Conservation (phyloP, 2,797 vertebrate species). For the Momotus momota region DNA sequence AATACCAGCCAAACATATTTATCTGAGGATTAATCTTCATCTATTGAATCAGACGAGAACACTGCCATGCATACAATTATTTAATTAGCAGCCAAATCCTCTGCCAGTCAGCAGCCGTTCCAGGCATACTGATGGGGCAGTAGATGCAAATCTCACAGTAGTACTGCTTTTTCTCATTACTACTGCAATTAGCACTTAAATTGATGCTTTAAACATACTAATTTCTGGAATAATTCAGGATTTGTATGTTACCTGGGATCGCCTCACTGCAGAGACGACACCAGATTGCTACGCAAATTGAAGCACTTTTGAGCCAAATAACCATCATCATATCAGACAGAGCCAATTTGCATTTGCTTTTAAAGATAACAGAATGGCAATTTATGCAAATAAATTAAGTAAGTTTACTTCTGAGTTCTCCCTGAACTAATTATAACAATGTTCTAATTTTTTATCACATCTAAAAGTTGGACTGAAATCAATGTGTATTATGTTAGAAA, state of each 20-base stretch:
- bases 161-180: slow-evolving; percentile 96
- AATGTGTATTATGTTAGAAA: slow-evolving; percentile 76
- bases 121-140: slow-evolving; percentile 91
- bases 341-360: slow-evolving; percentile 86
- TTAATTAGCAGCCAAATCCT: slow-evolving; percentile 96
- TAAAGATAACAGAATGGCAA: slow-evolving; percentile 88
- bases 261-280: slow-evolving; percentile 85
- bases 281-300: slow-evolving; percentile 89
- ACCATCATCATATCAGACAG: slow-evolving; percentile 87
- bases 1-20: slow-evolving; percentile 96
- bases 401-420: slow-evolving; percentile 88
- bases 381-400: slow-evolving; percentile 90
- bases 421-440: slow-evolving; percentile 88
- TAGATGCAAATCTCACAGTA: slow-evolving; percentile 88
- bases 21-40: slow-evolving; percentile 98
- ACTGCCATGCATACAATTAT: slow-evolving; percentile 98
- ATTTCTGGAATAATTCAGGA: slow-evolving; percentile 93
- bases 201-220: slow-evolving; percentile 95
- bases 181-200: slow-evolving; percentile 98
- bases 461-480: slow-evolving; percentile 81
- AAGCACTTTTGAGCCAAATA: slow-evolving; percentile 90
- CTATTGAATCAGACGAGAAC: slow-evolving; percentile 92
- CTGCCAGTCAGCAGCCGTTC: slow-evolving; percentile 84
- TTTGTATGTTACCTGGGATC: slow-evolving; percentile 90
- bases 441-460: slow-evolving; percentile 84